phyloP scores from a whole-genome alignment of 2,797 vertebrate species.

The Enteromius trimaculatus region DNA sequence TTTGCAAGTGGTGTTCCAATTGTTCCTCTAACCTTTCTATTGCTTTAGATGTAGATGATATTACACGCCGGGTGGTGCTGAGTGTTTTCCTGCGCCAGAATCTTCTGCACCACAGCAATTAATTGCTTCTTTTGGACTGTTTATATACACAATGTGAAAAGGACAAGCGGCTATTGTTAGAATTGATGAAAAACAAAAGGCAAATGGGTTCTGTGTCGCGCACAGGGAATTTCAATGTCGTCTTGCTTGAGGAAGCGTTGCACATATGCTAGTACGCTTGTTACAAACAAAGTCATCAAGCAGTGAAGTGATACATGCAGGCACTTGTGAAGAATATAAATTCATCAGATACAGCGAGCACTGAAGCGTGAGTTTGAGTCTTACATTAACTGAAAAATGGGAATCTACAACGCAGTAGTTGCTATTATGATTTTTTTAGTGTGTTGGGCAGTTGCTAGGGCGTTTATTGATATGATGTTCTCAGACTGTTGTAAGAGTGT shows the following conservation, averaged over 20 bases:
- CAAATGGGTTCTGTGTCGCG: conserved; percentile 44
- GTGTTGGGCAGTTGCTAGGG: background rate
- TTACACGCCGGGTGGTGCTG: conserved; percentile 26
- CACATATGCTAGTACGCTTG: conserved; percentile 15
- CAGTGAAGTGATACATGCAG: conserved; percentile 10
- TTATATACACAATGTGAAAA: conserved; percentile 52
- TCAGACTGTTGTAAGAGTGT: no score
- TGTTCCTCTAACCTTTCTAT: conserved; percentile 57
- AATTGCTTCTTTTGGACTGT: conserved; percentile 55
- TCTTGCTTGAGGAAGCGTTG: conserved; percentile 31
- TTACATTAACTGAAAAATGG: background rate
- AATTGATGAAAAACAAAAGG: conserved; percentile 55
- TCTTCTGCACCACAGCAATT: conserved; percentile 47
- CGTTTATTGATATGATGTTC: no score
- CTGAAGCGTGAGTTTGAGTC: background rate
- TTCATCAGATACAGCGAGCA: background rate
- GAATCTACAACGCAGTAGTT: background rate
- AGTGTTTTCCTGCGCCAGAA: conserved; percentile 39
- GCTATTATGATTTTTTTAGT: background rate
- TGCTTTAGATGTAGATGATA: conserved; percentile 49
- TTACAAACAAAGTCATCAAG: conserved; percentile 27
- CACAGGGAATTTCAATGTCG: conserved; percentile 47
- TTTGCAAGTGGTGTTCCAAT: conserved; percentile 50
- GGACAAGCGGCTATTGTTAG: conserved; percentile 55
- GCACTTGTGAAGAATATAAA: conserved; percentile 6